Base-by-base conservation (phyloP, 2,888 invertebrate genomes). In the Leptopilina myrica region DNA sequence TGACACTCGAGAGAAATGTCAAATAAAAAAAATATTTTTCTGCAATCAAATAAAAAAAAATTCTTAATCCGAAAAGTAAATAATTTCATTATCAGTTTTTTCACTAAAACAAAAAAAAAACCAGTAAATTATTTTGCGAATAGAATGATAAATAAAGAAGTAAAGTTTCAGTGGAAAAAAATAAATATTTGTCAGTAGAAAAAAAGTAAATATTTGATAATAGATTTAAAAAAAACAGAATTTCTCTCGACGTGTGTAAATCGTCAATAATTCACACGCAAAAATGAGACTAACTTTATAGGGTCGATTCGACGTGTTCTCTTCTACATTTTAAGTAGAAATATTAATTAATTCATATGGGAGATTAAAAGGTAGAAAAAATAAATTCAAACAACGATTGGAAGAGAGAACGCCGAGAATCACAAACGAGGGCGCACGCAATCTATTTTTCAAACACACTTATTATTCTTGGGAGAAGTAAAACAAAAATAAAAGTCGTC, bases 381-480 rank as follows among this genome's bases (percentile, higher is more conserved):
- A 53, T 12, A 26, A 66, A 66, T 3, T 14, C 14, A 20, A 20
- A 20, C 20, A 9, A 33, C 20, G 56, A 56, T 33, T n/a, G n/a
- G 14, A 33, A 56, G 53, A 73, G 53, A 73, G 33, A 56, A 53
- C 73, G 56, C 40, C 73, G 73, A 73, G 49, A 53, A 73, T 73
- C 56, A 53, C 33, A 26, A 33, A 26, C 73, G 53, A 73, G 56
- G 9, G 56, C 73, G 73, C 56, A 73, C 73, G 73, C 73, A 73
- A 73, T 73, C 53, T 49, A 26, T 26, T 73, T 49, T 56, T 73
- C 73, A 56, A 53, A 73, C 73, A 73, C n/a, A 56, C 73, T 56
- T 33, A 11, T 73, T n/a, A 43, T 43, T 46, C 12, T 49, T 49
- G 49, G 62, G 62, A 73, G 69, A 73, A 73, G 53, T 73, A 56